Evolutionary conservation across 2,113 vertebrate genomes (phyloP).

Genomic region (Psephotus haematonotus): DNA sequence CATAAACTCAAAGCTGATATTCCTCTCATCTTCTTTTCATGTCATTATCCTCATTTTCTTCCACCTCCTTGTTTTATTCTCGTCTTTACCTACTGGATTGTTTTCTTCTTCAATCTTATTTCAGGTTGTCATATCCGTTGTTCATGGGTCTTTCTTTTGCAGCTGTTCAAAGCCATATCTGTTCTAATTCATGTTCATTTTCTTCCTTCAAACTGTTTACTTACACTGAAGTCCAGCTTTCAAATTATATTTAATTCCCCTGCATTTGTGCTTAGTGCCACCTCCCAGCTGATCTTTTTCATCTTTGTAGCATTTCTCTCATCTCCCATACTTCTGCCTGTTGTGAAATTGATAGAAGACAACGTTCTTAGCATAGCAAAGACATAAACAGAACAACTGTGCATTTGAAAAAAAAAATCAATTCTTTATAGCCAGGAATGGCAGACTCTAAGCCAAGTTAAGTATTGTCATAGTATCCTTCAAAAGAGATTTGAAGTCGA

Average conservation of each 20-base stretch:
- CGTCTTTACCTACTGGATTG: neutral
- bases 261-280: neutral
- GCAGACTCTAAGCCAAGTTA: neutral
- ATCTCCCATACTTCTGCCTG: neutral
- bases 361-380: neutral
- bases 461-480: neutral
- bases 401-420: neutral
- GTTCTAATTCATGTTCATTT: neutral
- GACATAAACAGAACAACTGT: neutral
- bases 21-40: neutral
- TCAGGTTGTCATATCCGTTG: neutral
- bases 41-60: neutral
- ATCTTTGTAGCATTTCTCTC: neutral
- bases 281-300: neutral
- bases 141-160: neutral
- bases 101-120: neutral
- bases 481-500: neutral
- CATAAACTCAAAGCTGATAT: rapidly evolving
- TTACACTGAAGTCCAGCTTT: neutral
- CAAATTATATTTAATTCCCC: neutral
- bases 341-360: neutral
- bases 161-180: neutral
- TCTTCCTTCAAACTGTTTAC: neutral
- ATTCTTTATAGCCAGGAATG: neutral
- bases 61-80: neutral